Conservation (phyloP, 2,113 vertebrate species). For the Marmota flaviventris region DNA sequence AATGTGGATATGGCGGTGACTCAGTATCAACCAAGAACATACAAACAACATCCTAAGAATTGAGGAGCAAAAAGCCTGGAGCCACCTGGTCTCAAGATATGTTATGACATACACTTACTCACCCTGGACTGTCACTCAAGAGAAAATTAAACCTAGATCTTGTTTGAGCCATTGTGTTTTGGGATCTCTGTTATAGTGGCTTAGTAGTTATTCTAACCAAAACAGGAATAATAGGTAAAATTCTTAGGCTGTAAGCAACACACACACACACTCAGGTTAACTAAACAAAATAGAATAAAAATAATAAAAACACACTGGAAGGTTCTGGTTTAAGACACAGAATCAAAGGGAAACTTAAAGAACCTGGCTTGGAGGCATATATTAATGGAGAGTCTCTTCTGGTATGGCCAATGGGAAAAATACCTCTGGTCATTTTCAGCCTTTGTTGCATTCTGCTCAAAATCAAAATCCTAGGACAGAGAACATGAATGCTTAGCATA, state of each 20-base stretch:
- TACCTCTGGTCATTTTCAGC: background rate
- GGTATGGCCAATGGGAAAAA: background rate
- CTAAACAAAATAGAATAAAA: background rate
- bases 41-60: background rate
- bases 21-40: background rate
- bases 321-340: background rate
- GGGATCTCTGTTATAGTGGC: background rate
- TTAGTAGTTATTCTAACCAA: background rate
- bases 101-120: background rate
- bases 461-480: background rate
- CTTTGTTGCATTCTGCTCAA: background rate
- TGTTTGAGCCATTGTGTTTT: background rate
- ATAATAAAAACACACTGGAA: background rate
- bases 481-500: background rate
- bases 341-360: constrained; percentile 42
- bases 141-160: background rate
- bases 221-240: background rate
- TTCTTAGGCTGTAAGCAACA: background rate
- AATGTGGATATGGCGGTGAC: background rate
- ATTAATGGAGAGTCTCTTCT: background rate
- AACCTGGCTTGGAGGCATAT: background rate
- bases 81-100: background rate
- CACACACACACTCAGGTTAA: background rate
- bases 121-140: background rate
- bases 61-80: background rate